Evolutionary conservation across 1,140 invertebrate species (phyloP).

Genomic region (Aphelinus certus): DNA sequence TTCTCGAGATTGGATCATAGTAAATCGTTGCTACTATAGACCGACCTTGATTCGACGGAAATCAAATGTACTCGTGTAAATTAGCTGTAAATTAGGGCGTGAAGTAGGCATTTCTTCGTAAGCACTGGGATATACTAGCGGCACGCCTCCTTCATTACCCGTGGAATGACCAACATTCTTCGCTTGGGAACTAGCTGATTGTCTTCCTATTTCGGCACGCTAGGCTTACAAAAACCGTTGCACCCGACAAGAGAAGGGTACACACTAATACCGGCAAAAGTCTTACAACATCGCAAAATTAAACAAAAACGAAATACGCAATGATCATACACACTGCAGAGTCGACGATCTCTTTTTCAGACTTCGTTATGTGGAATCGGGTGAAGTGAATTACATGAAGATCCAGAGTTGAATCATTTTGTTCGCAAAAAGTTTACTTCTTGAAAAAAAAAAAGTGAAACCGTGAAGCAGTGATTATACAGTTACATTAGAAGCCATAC

Average conservation of each 20-base stretch:
- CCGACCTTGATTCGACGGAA: too few species aligned
- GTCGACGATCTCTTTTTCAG: too few species aligned
- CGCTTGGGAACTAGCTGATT: conserved; percentile 45
- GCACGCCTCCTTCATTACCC: conserved; percentile 46
- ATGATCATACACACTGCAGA: not conserved
- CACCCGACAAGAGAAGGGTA: conserved; percentile 28
- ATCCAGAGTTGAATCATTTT: too few species aligned
- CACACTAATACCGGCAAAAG: conserved; percentile 6
- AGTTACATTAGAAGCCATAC: too few species aligned
- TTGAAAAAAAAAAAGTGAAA: too few species aligned
- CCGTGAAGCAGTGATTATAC: too few species aligned
- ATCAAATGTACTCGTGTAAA: too few species aligned
- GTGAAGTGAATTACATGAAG: too few species aligned
- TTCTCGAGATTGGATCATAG: too few species aligned
- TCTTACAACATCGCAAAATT: conserved; percentile 26
- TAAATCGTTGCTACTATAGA: too few species aligned
- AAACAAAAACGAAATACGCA: conserved; percentile 15
- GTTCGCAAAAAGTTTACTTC: too few species aligned
- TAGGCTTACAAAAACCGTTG: conserved; percentile 41
- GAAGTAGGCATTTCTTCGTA: conserved; percentile 3
- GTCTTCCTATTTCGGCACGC: conserved; percentile 42
- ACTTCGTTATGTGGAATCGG: too few species aligned
- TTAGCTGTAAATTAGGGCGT: conserved; percentile 10
- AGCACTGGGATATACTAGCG: conserved; percentile 22
- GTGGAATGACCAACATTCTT: conserved; percentile 48